Conservation (phyloP, 37 sponge, comb jelly and placozoan genomes). For the Lycopodina hypogea region DNA sequence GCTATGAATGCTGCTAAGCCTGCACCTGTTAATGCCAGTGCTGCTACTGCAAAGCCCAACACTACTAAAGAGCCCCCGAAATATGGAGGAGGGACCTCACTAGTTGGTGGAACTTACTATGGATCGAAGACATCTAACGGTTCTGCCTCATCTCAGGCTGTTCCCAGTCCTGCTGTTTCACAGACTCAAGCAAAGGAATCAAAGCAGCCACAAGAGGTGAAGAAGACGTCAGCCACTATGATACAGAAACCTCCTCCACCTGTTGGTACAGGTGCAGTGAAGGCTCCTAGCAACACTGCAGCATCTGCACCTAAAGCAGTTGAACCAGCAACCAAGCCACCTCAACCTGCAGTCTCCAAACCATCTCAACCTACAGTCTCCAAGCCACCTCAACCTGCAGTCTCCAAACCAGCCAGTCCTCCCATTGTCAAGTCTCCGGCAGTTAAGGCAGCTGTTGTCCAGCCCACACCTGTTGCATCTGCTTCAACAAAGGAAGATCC, state of each 20-base stretch:
- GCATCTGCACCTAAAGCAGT: background rate
- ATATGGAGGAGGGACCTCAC: conserved; percentile 5
- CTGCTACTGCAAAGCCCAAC: background rate
- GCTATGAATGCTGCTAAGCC: background rate
- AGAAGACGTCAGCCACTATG: background rate
- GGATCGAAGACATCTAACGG: background rate
- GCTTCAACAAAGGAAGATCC: background rate
- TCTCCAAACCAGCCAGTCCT: background rate
- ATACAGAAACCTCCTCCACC: conserved; percentile 18
- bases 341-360: conserved; percentile 9
- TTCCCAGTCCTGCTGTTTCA: background rate
- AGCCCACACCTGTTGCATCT: background rate
- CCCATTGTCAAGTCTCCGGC: background rate
- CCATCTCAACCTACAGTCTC: background rate
- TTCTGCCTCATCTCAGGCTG: background rate
- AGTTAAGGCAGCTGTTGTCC: no score
- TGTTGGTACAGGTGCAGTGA: background rate
- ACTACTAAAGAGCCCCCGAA: background rate
- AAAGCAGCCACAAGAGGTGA: background rate
- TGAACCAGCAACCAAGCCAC: conserved; percentile 4
- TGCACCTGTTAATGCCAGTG: background rate
- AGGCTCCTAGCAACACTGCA: background rate
- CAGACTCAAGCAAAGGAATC: background rate
- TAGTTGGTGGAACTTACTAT: conserved; percentile 3
- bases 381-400: background rate